Evolutionary conservation across 2,888 invertebrate genomes (phyloP).

Genomic region (Clitarchus hookeri): DNA sequence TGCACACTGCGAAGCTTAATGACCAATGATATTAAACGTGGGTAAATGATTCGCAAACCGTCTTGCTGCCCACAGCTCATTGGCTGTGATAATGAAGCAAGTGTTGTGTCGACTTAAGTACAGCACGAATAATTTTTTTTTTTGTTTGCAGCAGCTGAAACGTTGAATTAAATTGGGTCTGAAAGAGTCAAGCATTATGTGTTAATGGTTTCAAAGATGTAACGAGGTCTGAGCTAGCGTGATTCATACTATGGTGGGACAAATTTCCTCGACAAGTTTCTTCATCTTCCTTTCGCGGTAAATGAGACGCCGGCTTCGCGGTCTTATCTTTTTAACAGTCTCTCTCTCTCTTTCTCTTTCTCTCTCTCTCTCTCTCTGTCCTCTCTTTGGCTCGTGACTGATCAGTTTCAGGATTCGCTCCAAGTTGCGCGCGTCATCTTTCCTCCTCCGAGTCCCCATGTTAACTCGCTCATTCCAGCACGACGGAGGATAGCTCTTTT

Average conservation of each 20-base stretch:
- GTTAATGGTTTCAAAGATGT: not conserved
- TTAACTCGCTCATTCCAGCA: not conserved
- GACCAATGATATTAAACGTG: too few relatives aligned
- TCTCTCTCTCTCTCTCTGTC: not conserved
- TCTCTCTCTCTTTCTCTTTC: not conserved
- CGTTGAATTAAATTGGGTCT: too few relatives aligned
- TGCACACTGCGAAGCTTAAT: too few relatives aligned
- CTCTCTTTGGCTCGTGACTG: not conserved
- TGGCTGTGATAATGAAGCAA: too few relatives aligned
- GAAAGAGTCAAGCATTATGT: too few relatives aligned
- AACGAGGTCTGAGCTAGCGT: not conserved
- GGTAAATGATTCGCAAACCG: too few relatives aligned
- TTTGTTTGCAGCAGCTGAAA: too few relatives aligned
- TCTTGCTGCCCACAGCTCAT: too few relatives aligned
- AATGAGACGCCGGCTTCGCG: not conserved
- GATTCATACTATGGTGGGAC: not conserved
- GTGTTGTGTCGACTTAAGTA: too few relatives aligned
- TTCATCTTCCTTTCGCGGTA: not conserved
- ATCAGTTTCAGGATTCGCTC: not conserved
- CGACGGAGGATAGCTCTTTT: not conserved
- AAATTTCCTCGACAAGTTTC: not conserved
- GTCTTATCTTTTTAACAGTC: not conserved
- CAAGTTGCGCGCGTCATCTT: not conserved
- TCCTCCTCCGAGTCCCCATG: not conserved
- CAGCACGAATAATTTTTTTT: too few relatives aligned